Conservation (phyloP, 2,113 vertebrate genomes). For the Isichthys henryi region DNA sequence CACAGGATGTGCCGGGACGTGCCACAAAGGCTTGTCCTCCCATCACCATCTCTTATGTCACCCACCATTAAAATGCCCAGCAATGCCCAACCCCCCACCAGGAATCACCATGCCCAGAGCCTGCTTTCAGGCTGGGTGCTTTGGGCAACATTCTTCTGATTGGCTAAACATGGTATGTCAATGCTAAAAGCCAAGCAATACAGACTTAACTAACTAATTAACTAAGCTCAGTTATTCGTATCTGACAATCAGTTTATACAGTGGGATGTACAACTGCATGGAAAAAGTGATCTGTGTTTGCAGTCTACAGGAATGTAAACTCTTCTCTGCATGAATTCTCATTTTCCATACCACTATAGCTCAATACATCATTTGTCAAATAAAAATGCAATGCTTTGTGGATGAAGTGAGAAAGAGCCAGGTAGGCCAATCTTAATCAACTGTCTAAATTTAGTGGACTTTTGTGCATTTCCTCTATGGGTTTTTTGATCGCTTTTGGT, state of each 20-base stretch:
- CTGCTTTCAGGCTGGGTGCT: not conserved
- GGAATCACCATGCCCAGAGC: not conserved
- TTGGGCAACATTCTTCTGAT: not conserved
- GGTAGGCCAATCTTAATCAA: not conserved
- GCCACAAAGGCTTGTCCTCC: not conserved
- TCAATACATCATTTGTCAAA: not conserved
- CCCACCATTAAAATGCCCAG: not conserved
- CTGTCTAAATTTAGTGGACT: not conserved
- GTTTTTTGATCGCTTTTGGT: not conserved
- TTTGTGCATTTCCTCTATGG: not conserved
- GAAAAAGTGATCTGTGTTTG: not conserved
- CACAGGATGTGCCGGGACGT: not conserved
- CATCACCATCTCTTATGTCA: not conserved
- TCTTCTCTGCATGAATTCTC: not conserved
- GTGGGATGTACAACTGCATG: not conserved
- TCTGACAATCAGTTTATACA: not conserved
- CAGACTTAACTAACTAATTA: not conserved
- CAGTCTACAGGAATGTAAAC: not conserved
- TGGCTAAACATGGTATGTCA: not conserved
- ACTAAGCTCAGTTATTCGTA: not conserved
- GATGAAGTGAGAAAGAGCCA: not conserved
- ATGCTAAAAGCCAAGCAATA: not conserved
- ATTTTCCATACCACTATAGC: not conserved
- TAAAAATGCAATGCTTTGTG: not conserved
- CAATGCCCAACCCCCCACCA: not conserved